Base-by-base conservation (phyloP, 2,113 vertebrate genomes). In the Tringa solitaria region DNA sequence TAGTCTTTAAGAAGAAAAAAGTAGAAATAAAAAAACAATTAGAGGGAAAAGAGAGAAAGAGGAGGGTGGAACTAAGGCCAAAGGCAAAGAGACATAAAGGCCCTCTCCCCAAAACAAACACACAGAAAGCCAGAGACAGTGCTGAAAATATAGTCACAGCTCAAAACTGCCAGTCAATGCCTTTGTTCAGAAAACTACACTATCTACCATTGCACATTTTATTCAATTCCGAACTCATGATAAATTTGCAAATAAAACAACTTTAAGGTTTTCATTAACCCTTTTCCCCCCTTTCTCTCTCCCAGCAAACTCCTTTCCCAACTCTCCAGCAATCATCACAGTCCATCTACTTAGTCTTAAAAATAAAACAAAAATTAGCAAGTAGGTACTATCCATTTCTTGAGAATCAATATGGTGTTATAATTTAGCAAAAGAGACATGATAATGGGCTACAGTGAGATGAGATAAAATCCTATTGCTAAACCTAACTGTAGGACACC, bases 401-500 rank as follows among this genome's bases (percentile, higher is more conserved):
- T 46, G 35, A 59, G 61, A 76, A 73, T 48, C 39, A 94, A 39
- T 32, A 63, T 37, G 39, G 56, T 13, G 15, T 59, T 87, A 61
- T 83, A 54, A 43, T 65, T 93, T 87, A 97, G 76, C 69, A 76
- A 27, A 90, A 89, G 76, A 75, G 94, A 96, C 90, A 96, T 33
- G 46, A 72, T 59, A 77, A 94, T n/a, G 73, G 65, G 85, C 95
- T 96, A 96, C 75, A 93, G 87, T 48, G 37, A 96, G 95, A 89
- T 41, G 69, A 97, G 94, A 87, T 79, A 85, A 94, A 95, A 95
- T 96, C 80, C 64, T 95, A 74, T 30, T 92, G 85, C 93, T 88
- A 82, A 97, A 91, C 70, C 76, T 87, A 95, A 95, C 87, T 87
- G 37, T 5, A 43, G 94, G 86, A 84, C 83, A 96, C 89, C 94